Evolutionary conservation across 2,888 invertebrate species (phyloP), one percentile per base, ranked within the genome.

Genomic region (Rhagonycha lutea): DNA sequence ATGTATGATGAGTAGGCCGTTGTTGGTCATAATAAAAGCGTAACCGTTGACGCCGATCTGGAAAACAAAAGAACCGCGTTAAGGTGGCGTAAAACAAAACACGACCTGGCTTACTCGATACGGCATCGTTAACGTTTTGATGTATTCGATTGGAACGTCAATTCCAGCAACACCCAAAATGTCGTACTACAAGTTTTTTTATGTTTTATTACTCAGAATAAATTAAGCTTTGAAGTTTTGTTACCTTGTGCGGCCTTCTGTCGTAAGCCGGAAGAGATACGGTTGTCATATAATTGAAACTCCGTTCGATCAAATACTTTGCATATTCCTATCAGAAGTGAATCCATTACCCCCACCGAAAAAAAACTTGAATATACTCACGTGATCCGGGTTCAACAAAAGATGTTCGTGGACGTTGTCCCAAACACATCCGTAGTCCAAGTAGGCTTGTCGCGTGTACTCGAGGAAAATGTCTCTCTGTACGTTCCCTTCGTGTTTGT

Each of bases 101-200:
- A 3, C n/a, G 7, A 47, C 2, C 0, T n/a, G 26, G 62, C 91
- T 91, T 84, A 96, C 95, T 94, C 95, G 92, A 85, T 95, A 93
- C 2, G 96, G 94, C 81, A 95, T 94, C 87, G 97, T 94, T 63
- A 97, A 89, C 84, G 95, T 94, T 85, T 94, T 93, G 79, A 98
- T 94, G 86, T 98, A 96, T 80, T 94, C 92, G 32, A 99, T 92
- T 3, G 98, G 96, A 75, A 99, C 95, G 88, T 99, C 99, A 5
- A 98, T 96, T 78, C 98, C 99, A 74, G 98, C 98, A 1, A 99
- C 98, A 79, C 99, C 99, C 83, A 99, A 91, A 78, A 99, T 90
- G 88, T 95, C 94, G 80, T 94, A 93, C 95, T 96, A 90, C 80
- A 90, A 47, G 47, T n/a, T n/a, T 7, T 8, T n/a, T n/a, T n/a